Conservation (phyloP, 2,888 invertebrate genomes). For the Cerastoderma edule region DNA sequence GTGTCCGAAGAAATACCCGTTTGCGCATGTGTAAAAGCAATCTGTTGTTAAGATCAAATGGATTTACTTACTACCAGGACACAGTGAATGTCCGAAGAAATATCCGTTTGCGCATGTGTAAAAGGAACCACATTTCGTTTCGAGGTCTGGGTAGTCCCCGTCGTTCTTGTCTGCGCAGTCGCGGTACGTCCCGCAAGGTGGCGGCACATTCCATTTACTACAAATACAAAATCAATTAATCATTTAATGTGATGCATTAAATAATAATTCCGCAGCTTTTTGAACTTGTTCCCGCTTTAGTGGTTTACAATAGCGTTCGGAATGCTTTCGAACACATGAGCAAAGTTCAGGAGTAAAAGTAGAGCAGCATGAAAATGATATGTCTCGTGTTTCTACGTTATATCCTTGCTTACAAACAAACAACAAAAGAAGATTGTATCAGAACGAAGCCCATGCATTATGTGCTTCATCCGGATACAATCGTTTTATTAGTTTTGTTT, state of each 20-base stretch:
- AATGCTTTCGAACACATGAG: too few species aligned
- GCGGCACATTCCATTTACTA: slow-evolving; percentile 63
- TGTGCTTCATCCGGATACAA: too few species aligned
- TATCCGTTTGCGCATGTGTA: slow-evolving; percentile 63
- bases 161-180: slow-evolving; percentile 63
- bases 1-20: neutral
- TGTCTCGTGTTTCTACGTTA: too few species aligned
- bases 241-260: too few species aligned
- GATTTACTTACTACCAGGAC: slow-evolving; percentile 26
- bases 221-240: slow-evolving; percentile 22
- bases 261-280: neutral
- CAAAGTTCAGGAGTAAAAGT: too few species aligned
- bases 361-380: too few species aligned
- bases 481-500: too few species aligned
- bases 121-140: slow-evolving; percentile 63
- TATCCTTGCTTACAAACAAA: too few species aligned
- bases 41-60: neutral
- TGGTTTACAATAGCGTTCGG: too few species aligned
- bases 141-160: slow-evolving; percentile 66
- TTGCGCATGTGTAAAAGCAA: neutral
- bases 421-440: too few species aligned
- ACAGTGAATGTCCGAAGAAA: slow-evolving; percentile 57
- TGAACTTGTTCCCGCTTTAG: too few species aligned
- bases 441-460: too few species aligned
- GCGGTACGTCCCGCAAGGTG: slow-evolving; percentile 69